These are phyloP conservation scores for Panulirus ornatus DNA, from an alignment of 1,140 invertebrate genomes.

Conservation along the genomic window DNA sequence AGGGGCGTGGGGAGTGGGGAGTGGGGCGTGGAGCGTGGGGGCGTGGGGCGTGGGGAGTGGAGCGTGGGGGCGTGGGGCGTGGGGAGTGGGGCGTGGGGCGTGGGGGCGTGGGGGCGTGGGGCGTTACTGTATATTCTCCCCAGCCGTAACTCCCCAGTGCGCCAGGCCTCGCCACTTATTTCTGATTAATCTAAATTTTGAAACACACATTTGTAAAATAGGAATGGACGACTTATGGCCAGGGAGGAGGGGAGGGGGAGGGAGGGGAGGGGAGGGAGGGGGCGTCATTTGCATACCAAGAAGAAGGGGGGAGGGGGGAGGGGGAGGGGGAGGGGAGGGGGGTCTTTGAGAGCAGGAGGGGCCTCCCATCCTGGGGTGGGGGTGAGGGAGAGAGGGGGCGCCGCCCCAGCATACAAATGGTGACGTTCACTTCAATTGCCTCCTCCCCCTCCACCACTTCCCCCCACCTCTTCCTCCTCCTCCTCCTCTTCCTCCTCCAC, in stretches of 20 bases:
- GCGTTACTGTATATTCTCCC: not conserved
- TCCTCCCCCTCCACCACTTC: not conserved
- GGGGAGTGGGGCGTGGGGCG: not conserved
- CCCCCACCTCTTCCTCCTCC: not conserved
- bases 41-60: no score
- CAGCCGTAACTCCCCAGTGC: not conserved
- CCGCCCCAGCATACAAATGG: constrained; percentile 18
- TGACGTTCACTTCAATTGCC: no score
- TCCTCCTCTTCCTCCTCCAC: no score
- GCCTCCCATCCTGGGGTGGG: no score
- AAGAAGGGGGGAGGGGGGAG: not conserved
- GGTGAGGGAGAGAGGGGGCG: not conserved
- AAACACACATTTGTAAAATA: constrained; percentile 42
- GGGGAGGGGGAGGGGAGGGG: not conserved
- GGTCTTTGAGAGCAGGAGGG: no score
- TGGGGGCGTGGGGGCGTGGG: no score
- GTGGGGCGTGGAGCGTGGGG: no score
- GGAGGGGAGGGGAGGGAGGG: not conserved
- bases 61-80: not conserved
- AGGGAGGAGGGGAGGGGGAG: not conserved
- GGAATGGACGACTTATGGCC: constrained; percentile 11
- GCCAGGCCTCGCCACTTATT: constrained; percentile 13
- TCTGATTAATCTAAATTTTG: constrained; percentile 55
- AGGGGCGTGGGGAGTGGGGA: not conserved
- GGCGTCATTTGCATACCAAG: not conserved